Conservation (phyloP, 2,113 vertebrate species). For the Dicerorhinus sumatrensis region DNA sequence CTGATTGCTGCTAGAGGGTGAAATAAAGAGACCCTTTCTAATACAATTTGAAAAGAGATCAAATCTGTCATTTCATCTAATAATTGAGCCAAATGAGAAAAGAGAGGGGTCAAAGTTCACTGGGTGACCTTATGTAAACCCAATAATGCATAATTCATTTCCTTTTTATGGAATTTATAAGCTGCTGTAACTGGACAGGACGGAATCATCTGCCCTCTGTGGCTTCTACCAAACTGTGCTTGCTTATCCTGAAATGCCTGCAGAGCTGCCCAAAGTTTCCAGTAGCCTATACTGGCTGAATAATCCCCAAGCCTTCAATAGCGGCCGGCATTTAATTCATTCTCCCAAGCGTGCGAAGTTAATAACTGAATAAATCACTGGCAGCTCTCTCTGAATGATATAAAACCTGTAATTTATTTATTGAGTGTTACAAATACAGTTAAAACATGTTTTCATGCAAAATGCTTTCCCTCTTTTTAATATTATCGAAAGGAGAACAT, state of each 20-base stretch:
- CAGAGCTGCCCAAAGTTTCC: constrained; percentile 80
- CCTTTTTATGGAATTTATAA: constrained; percentile 89
- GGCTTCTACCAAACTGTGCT: constrained; percentile 67
- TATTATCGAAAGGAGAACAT: constrained; percentile 68
- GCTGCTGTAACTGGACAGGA: constrained; percentile 84
- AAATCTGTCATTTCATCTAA: constrained; percentile 96
- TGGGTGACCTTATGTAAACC: constrained; percentile 88
- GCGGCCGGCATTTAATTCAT: constrained; percentile 86
- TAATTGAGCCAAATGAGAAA: constrained; percentile 94
- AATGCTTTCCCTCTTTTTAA: constrained; percentile 84
- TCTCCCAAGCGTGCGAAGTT: constrained; percentile 89
- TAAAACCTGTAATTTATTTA: constrained; percentile 92
- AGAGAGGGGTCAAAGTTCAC: constrained; percentile 91
- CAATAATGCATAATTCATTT: constrained; percentile 91
- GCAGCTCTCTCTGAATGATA: constrained; percentile 88
- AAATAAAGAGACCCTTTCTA: constrained; percentile 91
- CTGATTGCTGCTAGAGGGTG: constrained; percentile 91
- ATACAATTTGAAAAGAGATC: constrained; percentile 94
- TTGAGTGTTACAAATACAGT: constrained; percentile 88
- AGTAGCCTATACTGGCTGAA: constrained; percentile 78
- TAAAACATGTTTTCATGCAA: constrained; percentile 89
- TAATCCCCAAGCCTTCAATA: constrained; percentile 82
- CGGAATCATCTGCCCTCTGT: constrained; percentile 69
- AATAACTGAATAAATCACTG: constrained; percentile 89
- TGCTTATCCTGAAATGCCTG: neutral